Conservation (phyloP, 2,113 vertebrate genomes). For the Lipotes vexillifer region DNA sequence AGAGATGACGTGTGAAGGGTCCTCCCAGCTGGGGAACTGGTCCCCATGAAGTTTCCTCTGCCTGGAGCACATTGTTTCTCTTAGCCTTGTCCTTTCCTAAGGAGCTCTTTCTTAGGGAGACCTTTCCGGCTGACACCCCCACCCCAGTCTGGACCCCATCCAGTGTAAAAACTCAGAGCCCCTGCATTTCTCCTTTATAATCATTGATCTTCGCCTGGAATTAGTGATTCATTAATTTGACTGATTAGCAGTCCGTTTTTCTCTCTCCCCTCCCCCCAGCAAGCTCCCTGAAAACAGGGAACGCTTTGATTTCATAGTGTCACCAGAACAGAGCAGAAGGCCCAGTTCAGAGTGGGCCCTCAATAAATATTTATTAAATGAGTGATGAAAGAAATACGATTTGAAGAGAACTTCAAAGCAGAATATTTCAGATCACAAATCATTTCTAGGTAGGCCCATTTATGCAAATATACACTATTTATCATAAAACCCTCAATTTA, state of each 20-base stretch:
- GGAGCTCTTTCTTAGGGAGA: not conserved
- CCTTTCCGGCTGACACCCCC: not conserved
- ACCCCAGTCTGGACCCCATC: not conserved
- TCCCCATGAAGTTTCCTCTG: not conserved
- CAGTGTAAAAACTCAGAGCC: not conserved
- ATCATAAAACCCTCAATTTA: slow-evolving; percentile 11
- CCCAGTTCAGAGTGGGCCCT: not conserved
- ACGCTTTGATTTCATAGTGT: not conserved
- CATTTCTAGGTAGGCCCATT: not conserved
- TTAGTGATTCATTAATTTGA: not conserved
- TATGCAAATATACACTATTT: not conserved
- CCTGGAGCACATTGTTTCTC: not conserved
- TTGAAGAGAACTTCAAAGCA: slow-evolving; percentile 23
- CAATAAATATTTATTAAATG: slow-evolving; percentile 47
- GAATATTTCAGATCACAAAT: slow-evolving; percentile 21
- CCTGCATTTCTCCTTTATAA: not conserved
- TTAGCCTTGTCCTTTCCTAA: not conserved
- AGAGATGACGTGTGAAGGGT: not conserved
- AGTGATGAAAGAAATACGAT: slow-evolving; percentile 15
- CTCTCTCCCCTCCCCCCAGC: not conserved
- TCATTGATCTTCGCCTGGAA: not conserved
- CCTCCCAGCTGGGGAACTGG: not conserved
- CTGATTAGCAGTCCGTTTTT: not conserved
- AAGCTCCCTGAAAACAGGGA: not conserved
- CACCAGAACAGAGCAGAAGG: not conserved